Base-by-base conservation (phyloP, 2,797 vertebrate species). In the Antennarius maculatus region DNA sequence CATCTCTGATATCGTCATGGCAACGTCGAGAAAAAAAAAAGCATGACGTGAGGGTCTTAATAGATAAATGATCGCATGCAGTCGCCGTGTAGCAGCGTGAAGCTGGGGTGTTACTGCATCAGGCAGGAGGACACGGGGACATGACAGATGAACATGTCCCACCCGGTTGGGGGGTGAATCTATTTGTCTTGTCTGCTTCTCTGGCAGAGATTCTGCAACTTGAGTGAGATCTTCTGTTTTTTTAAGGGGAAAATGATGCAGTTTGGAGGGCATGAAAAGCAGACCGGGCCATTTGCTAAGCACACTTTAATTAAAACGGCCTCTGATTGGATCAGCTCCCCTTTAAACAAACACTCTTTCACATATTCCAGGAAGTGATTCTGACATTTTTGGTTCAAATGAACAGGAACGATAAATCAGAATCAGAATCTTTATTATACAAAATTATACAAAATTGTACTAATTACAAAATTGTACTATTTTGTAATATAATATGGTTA, bases 171-270 rank as follows among this genome's bases (percentile, higher is more conserved):
- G 18, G 61, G 64, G 34, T 49, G 39, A 69, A 80, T 73, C 52
- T 67, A 63, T 82, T 79, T 76, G 54, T 71, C 48, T 61, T 66
- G 75, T 77, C 72, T 81, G 57, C 41, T 70, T 80, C 72, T 71
- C 61, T 70, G 71, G 55, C 79, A 76, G 51, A 59, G 50, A 73
- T 27, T 55, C 62, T 5, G 66, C 42, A 73, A 77, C 50, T 31
- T 54, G 69, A 85, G 69, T 54, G 69, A 85, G 69, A 43, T 41
- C 48, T 18, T 34, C 12, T 6, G 3, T 41, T 66, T 50, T 39
- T 66, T 62, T 65, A 11, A 70, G 53, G 46, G 43, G 17, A 42
- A 58, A 66, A 34, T 2, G 13, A 71, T 54, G 45, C 49, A 31
- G 16, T 42, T 51, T 47, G 23, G 61, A 66, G 54, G 52, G 48